These are phyloP conservation scores for Odontamblyopus rebecca DNA, from an alignment of 2,797 vertebrate genomes.

Conservation along the genomic window DNA sequence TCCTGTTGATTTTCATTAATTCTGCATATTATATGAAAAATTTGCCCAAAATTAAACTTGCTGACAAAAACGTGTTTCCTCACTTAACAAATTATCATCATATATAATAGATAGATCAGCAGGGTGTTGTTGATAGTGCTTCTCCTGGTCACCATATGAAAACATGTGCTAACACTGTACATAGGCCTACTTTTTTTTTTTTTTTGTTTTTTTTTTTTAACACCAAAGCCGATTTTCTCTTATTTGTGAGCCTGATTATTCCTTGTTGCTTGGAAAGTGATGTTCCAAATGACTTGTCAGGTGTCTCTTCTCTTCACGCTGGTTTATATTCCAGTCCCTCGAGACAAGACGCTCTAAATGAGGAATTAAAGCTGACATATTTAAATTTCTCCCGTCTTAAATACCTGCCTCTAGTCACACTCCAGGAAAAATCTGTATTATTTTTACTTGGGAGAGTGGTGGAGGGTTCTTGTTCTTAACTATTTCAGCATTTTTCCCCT, in stretches of 20 bases:
- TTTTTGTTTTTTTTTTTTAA: background rate
- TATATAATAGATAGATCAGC: too few relatives aligned
- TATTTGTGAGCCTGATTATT: conserved; percentile 54
- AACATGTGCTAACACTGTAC: conserved; percentile 16
- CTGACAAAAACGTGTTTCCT: background rate
- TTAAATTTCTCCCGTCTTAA: conserved; percentile 47
- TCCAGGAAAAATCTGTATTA: conserved; percentile 39
- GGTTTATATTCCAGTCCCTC: conserved; percentile 59
- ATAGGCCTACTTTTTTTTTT: too few relatives aligned
- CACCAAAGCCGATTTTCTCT: conserved; percentile 35
- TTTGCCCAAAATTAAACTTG: background rate
- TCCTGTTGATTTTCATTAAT: background rate
- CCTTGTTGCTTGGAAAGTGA: conserved; percentile 42
- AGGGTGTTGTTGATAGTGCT: too few relatives aligned
- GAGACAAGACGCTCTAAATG: conserved; percentile 51
- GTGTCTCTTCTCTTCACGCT: conserved; percentile 44
- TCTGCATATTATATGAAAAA: background rate
- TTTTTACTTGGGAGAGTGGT: conserved; percentile 31
- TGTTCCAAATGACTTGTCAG: conserved; percentile 67
- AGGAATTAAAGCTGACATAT: conserved; percentile 62
- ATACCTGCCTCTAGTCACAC: conserved; percentile 39
- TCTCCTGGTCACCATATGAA: background rate
- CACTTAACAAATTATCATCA: too few relatives aligned
- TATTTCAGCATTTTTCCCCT: conserved; percentile 25
- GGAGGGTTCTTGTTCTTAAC: conserved; percentile 25